These are phyloP conservation scores for Hololepta plana DNA, from an alignment of 2,888 invertebrate genomes.

Conservation along the genomic window DNA sequence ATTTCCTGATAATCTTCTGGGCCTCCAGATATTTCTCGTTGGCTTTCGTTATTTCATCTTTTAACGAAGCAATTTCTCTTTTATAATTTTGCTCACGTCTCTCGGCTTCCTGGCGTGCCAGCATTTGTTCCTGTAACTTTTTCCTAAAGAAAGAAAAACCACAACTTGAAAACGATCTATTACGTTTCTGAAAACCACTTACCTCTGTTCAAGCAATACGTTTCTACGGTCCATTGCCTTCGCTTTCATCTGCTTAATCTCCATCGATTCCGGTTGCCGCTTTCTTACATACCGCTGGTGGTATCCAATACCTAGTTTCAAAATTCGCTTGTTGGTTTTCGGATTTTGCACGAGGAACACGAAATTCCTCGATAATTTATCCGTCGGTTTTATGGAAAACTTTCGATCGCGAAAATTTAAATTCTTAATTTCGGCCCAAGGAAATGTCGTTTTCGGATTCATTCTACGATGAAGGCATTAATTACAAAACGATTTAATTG, in stretches of 20 bases:
- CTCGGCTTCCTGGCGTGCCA: constrained; percentile 87
- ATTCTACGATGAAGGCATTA: constrained; percentile 34
- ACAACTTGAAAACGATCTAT: too few species aligned
- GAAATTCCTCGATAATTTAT: constrained; percentile 97
- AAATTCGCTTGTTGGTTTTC: constrained; percentile 92
- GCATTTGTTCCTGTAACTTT: constrained; percentile 77
- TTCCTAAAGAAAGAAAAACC: constrained; percentile 40
- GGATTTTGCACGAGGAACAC: constrained; percentile 93
- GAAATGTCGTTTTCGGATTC: constrained; percentile 96
- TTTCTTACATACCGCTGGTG: constrained; percentile 97
- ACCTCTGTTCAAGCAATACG: constrained; percentile 81
- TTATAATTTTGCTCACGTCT: constrained; percentile 90
- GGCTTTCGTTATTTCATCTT: constrained; percentile 84
- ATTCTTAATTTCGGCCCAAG: constrained; percentile 98
- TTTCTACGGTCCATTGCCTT: constrained; percentile 88
- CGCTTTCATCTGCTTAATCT: constrained; percentile 99
- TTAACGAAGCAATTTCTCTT: constrained; percentile 71
- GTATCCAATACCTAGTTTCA: constrained; percentile 98
- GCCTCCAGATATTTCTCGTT: constrained; percentile 52
- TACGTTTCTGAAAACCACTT: too few species aligned
- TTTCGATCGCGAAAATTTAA: constrained; percentile 98
- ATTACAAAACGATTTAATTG: background rate
- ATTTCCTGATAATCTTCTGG: constrained; percentile 60
- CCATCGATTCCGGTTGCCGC: constrained; percentile 94
- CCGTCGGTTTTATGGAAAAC: constrained; percentile 97